These are phyloP conservation scores for Argya squamiceps DNA, from an alignment of 2,797 vertebrate species.

Conservation along the genomic window DNA sequence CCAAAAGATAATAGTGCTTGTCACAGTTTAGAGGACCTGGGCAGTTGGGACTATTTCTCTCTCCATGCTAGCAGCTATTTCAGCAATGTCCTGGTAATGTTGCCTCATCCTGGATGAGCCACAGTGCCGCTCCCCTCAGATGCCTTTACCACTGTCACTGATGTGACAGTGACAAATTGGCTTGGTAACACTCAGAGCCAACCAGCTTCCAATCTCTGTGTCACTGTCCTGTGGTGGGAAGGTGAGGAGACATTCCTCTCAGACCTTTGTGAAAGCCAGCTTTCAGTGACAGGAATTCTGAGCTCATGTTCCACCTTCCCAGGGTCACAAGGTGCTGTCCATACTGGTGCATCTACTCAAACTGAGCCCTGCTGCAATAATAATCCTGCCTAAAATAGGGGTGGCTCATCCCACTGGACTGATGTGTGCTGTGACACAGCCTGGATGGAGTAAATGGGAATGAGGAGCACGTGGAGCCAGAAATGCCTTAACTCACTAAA, in stretches of 20 bases:
- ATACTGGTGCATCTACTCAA: background rate
- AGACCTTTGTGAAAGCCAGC: background rate
- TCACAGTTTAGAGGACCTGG: background rate
- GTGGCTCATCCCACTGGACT: background rate
- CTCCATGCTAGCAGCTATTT: background rate
- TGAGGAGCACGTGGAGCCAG: background rate
- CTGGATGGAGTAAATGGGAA: background rate
- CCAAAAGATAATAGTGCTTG: background rate
- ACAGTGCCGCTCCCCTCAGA: rapidly evolving
- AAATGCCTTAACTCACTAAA: background rate
- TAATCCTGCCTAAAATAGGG: background rate
- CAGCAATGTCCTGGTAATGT: background rate
- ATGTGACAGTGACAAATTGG: background rate
- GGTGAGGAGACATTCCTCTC: background rate
- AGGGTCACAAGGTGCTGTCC: background rate
- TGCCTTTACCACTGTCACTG: background rate
- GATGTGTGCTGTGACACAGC: background rate
- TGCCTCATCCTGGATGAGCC: background rate
- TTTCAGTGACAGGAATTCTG: background rate
- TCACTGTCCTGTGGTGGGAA: background rate
- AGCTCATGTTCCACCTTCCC: background rate
- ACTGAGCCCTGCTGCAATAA: background rate
- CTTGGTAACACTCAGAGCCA: background rate
- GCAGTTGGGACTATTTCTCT: background rate
- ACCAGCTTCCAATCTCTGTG: background rate